Conservation (phyloP, 1,140 invertebrate genomes). For the Mesaphorura yosii region DNA sequence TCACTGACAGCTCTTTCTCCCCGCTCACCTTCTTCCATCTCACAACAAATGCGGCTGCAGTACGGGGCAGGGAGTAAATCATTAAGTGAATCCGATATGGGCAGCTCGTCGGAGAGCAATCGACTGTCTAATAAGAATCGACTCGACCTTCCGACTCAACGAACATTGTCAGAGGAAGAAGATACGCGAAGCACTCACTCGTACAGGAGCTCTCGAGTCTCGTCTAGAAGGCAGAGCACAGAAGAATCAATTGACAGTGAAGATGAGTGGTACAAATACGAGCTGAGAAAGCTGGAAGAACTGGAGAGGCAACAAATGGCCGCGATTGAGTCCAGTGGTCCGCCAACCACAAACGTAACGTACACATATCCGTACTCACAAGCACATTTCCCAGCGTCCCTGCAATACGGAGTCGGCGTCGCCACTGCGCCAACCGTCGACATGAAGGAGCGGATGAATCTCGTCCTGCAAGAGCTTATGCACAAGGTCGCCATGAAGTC, state of each 20-base stretch:
- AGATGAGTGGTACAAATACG: slow-evolving; percentile 86
- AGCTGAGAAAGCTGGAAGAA: slow-evolving; percentile 71
- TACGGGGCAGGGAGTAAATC: slow-evolving; percentile 16
- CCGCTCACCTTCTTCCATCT: slow-evolving; percentile 18
- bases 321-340: slow-evolving; percentile 39
- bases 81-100: slow-evolving; percentile 30
- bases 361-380: slow-evolving; percentile 22
- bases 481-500: slow-evolving; percentile 37
- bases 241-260: slow-evolving; percentile 86
- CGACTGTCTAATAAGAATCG: slow-evolving; percentile 33
- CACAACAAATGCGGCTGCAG: slow-evolving; percentile 4
- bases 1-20: slow-evolving; percentile 6
- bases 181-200: slow-evolving; percentile 75
- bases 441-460: slow-evolving; percentile 63
- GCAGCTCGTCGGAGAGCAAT: slow-evolving; percentile 33
- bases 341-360: slow-evolving; percentile 12
- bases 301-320: slow-evolving; percentile 62
- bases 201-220: slow-evolving; percentile 70
- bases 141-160: slow-evolving; percentile 56
- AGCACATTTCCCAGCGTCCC: slow-evolving; percentile 19
- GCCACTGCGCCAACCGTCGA: slow-evolving; percentile 33
- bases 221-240: slow-evolving; percentile 74
- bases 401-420: slow-evolving; percentile 3
- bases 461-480: slow-evolving; percentile 58
- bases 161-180: slow-evolving; percentile 51